phyloP scores from a whole-genome alignment of 2,113 vertebrate species.

The Thamnophis sirtalis region DNA sequence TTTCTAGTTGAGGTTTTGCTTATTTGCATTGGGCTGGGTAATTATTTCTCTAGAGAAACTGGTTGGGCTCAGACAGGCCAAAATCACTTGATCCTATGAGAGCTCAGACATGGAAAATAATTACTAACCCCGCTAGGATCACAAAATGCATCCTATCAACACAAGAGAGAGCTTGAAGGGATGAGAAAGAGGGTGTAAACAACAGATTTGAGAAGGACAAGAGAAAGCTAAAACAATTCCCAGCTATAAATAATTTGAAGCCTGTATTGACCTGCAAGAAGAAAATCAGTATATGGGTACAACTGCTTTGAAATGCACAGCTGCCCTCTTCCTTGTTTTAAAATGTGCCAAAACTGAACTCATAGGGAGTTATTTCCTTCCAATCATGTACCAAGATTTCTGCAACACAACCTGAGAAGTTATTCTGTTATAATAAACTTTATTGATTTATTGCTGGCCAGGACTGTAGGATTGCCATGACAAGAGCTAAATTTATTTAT shows the following conservation, averaged over 20 bases:
- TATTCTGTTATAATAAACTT: background rate
- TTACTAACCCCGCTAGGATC: constrained; percentile 16
- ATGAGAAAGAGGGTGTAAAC: background rate
- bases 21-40: constrained; percentile 33
- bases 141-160: constrained; percentile 17
- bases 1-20: constrained; percentile 35
- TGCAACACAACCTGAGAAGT: background rate
- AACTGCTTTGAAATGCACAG: background rate
- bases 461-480: background rate
- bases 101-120: background rate
- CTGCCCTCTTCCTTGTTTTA: background rate
- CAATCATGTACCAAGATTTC: background rate
- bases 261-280: background rate
- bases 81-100: constrained; percentile 18
- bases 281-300: background rate
- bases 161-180: background rate
- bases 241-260: background rate
- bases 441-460: background rate
- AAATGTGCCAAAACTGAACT: background rate
- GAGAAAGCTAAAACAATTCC: background rate
- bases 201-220: background rate
- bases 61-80: constrained; percentile 4
- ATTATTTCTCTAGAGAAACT: constrained; percentile 35
- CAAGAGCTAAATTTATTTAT: background rate
- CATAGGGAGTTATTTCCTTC: background rate